These are phyloP conservation scores for Scophthalmus maximus DNA, from an alignment of 2,113 vertebrate genomes.

Conservation along the genomic window DNA sequence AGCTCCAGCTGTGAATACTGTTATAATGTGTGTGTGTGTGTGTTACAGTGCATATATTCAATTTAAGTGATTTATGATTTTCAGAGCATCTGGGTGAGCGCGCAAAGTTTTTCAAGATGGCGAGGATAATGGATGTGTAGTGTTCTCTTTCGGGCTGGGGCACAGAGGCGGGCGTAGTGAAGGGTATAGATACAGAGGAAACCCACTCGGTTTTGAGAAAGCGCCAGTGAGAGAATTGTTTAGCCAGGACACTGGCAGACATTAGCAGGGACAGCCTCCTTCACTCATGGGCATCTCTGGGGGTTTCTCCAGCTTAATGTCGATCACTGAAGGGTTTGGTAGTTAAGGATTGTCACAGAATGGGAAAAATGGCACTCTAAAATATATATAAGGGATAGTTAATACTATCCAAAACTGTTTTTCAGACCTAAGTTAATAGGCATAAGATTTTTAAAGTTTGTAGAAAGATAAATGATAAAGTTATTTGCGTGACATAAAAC, in stretches of 20 bases:
- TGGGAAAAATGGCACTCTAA: background rate
- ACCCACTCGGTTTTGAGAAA: constrained; percentile 50
- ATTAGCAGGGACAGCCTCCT: constrained; percentile 97
- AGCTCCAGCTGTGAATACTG: constrained; percentile 26
- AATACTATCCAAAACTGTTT: no score
- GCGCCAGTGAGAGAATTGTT: constrained; percentile 48
- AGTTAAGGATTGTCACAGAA: constrained; percentile 83
- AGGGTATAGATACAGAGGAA: constrained; percentile 41
- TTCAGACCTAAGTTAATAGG: no score
- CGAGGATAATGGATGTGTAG: constrained; percentile 73
- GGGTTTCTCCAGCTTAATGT: constrained; percentile 97
- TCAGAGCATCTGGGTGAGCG: constrained; percentile 86
- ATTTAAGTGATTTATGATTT: constrained; percentile 54
- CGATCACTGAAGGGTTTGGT: constrained; percentile 88
- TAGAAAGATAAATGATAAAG: no score
- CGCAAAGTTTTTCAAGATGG: constrained; percentile 83
- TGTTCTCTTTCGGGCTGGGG: constrained; percentile 79
- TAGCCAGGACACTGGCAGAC: constrained; percentile 43
- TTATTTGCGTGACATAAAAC: no score
- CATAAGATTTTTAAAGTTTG: no score
- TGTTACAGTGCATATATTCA: constrained; percentile 59
- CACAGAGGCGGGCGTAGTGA: constrained; percentile 74
- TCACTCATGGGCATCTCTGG: constrained; percentile 94
- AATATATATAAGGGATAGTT: no score
- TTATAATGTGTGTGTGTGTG: constrained; percentile 30